Evolutionary conservation across 2,797 vertebrate species (phyloP).

Genomic region (Pseudomugil gertrudae): DNA sequence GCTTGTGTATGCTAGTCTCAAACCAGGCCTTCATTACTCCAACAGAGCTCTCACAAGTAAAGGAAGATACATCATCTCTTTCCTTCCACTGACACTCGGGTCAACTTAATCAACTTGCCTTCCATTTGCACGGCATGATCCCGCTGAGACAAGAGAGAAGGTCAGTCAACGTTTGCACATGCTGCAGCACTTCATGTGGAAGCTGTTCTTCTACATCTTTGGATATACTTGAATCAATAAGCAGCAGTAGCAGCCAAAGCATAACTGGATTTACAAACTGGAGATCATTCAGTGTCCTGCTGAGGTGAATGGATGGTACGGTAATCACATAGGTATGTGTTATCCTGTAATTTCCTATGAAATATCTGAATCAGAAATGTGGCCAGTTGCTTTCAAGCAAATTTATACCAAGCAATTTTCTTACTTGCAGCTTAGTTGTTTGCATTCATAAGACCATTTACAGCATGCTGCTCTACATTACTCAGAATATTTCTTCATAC

Average conservation of each 20-base stretch:
- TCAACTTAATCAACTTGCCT: slow-evolving; percentile 67
- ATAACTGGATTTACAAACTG: neutral
- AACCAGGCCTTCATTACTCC: slow-evolving; percentile 22
- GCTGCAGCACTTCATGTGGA: slow-evolving; percentile 11
- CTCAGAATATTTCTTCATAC: no score
- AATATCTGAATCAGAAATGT: no score
- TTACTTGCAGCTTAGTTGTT: no score
- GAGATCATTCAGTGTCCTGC: neutral
- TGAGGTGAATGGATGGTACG: neutral
- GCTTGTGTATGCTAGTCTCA: neutral
- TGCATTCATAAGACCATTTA: no score
- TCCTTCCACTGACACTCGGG: slow-evolving; percentile 51
- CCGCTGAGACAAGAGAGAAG: slow-evolving; percentile 49
- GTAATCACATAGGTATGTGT: no score
- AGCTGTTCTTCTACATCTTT: slow-evolving; percentile 10
- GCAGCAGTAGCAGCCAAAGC: slow-evolving; percentile 9
- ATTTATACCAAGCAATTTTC: no score
- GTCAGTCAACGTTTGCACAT: slow-evolving; percentile 52
- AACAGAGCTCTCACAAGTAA: slow-evolving; percentile 18
- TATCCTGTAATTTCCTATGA: no score
- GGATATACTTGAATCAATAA: slow-evolving; percentile 33
- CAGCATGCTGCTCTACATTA: no score
- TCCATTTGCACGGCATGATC: slow-evolving; percentile 64
- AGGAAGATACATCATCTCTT: slow-evolving; percentile 39
- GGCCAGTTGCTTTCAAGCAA: no score